Conservation (phyloP, 2,113 vertebrate species). For the rabbit (Oryctolagus cuniculus) region mOryCun1.1 NC_091433.1:128285501-128286000, state of each 20-base stretch:
- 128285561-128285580: no score
- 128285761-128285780: background rate
- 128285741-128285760: background rate
- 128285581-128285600: no score
- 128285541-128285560: no score
- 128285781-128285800: background rate
- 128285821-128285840: background rate
- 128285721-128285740: background rate
- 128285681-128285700: background rate
- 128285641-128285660: no score
- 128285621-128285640: no score
- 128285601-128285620: no score
- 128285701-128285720: background rate
- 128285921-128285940: background rate
- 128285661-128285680: no score
- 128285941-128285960: background rate
- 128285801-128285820: background rate
- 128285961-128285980: background rate
- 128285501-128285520: no score
- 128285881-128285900: background rate
- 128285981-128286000: background rate
- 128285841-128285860: background rate
- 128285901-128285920: background rate
- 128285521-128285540: no score
- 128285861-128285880: background rate